Conservation (phyloP, 2,797 vertebrate genomes). For the Ceyx erithaca region DNA sequence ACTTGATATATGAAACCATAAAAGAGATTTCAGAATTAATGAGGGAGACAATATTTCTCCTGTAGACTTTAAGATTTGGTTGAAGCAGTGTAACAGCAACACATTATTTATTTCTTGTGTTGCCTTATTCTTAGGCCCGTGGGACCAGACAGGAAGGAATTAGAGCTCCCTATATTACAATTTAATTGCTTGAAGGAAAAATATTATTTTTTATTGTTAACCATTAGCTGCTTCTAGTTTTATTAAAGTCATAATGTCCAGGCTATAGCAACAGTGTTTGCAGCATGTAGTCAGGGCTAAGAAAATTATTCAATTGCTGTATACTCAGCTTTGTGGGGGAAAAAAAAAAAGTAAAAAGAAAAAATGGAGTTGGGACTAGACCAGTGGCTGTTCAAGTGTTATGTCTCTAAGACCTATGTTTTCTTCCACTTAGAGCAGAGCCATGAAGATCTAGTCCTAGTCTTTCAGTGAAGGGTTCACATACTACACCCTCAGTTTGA, state of each 20-base stretch:
- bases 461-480: neutral
- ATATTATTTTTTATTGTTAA: slow-evolving; percentile 82
- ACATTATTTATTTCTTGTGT: slow-evolving; percentile 78
- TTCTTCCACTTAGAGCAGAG: neutral
- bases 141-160: slow-evolving; percentile 82
- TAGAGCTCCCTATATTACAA: slow-evolving; percentile 79
- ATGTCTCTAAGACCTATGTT: neutral
- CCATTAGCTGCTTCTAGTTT: slow-evolving; percentile 77
- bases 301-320: neutral
- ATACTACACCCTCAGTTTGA: neutral
- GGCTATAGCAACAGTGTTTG: slow-evolving; percentile 29
- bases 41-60: slow-evolving; percentile 69
- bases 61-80: slow-evolving; percentile 64
- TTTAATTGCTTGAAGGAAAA: slow-evolving; percentile 83
- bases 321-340: neutral
- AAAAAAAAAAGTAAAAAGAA: neutral
- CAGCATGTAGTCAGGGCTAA: neutral
- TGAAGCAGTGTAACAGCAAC: slow-evolving; percentile 63
- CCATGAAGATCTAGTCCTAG: neutral
- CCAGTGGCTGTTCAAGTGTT: neutral
- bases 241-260: slow-evolving; percentile 66
- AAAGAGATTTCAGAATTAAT: slow-evolving; percentile 70
- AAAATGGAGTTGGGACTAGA: neutral
- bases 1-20: slow-evolving; percentile 67
- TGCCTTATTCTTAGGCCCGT: slow-evolving; percentile 73